Base-by-base conservation (phyloP, 2,797 vertebrate genomes). In the Halcyon leucocephala region DNA sequence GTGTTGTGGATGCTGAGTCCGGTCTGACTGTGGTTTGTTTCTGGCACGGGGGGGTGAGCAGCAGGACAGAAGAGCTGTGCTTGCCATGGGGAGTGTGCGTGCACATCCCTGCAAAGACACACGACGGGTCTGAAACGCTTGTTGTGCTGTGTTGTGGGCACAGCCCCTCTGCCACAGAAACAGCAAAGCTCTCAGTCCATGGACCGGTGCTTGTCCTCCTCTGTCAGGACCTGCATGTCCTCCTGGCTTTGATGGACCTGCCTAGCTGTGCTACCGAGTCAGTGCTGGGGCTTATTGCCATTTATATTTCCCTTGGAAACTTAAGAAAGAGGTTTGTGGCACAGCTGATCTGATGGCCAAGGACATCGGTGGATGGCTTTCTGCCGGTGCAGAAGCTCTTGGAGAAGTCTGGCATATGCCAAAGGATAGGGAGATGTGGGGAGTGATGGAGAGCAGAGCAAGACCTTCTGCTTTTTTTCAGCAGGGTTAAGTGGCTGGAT, bases 1-100 rank as follows among this genome's bases (percentile, higher is more conserved):
- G 6, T 4, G 60, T 8, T 0, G 0, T 14, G 58, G 70, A 8
- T 70, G 73, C 66, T 0, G 37, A 19, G 35, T 33, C 82, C 6
- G 1, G 60, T 88, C 73, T 90, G 93, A n/a, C 81, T 14, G 35
- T 0, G 54, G 33, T 54, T 72, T 78, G 39, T 84, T 70, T 22
- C 71, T 90, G 82, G 80, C 89, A 14, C 1, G 3, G 10, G 11
- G 37, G 31, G 39, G 70, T 41, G 78, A 76, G 76, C 82, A 66
- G 69, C 60, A 66, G 82, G 58, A 33, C 60, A 26, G 82, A 16
- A 58, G 66, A 64, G 62, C 79, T 33, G 67, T 37, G 60, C 67
- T 51, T 11, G 29, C 71, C 4, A 2, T 3, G 17, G 52, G 42
- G 16, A 12, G 33, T 16, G 39, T 18, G 15, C 26, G 17, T 15